Base-by-base conservation (phyloP, 2,888 invertebrate species). In the Elysia crispata region DNA sequence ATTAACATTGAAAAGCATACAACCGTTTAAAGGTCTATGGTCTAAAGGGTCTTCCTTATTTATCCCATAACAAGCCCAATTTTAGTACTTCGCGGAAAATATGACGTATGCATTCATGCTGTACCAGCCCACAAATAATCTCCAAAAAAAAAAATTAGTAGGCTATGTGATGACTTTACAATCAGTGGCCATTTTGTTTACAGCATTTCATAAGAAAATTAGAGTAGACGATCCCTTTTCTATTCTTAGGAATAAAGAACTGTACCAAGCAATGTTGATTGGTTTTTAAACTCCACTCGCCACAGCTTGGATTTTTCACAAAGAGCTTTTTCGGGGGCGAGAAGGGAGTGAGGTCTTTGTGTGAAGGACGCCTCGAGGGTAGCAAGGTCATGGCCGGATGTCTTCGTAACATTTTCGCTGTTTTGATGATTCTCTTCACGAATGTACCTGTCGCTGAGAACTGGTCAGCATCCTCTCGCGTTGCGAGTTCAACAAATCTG, bases 381-480 rank as follows among this genome's bases (percentile, higher is more conserved):
- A 85, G 82, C 87, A 89, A 89, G 89, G 89, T 89, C 89, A 89
- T 88, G 89, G 89, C 88, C 89, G 86, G 86, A 84, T 84, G 83
- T 83, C 64, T 25, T 62, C 49, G 50, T 25, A 73, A 73, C 31
- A 64, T 15, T 49, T 23, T 23, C 77, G 76, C 77, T 79, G 72
- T 79, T 72, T 79, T 79, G 64, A 73, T 79, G 79, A 50, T 79
- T 78, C 49, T 60, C 66, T 64, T 60, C 79, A 66, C 50, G 33
- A 79, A 79, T 79, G 64, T 64, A 66, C 73, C 57, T 73, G 18
- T 54, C 66, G 30, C 50, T 50, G 73, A 73, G 66, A 66, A 66
- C 72, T 33, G 28, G 25, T 50, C 33, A 23, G 13, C 23, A 3
- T 20, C 60, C n/a, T 31, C 15, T 30, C 25, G 60, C 5, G 30